Percentiles rank a stretch among this genome's conserved stretches.
Evolutionary conservation across 2,113 vertebrate genomes (phyloP).

Genomic region (Oryzias celebensis): DNA sequence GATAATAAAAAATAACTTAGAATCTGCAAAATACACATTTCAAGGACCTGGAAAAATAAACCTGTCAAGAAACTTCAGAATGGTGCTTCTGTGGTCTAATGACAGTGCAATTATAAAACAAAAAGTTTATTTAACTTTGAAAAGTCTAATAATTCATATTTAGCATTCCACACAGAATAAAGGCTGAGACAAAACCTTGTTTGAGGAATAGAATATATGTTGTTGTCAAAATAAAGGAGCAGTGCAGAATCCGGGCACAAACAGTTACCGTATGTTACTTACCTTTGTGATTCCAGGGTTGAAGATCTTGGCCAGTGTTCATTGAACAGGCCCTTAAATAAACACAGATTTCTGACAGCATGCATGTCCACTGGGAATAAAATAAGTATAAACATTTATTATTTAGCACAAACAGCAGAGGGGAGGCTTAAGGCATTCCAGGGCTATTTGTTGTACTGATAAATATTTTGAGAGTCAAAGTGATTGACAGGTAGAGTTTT

Average conservation of each 20-base stretch:
- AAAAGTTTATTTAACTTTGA: no score
- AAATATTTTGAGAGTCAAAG: conserved; percentile 26
- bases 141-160: no score
- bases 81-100: no score
- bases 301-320: conserved; percentile 13
- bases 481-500: conserved; percentile 38
- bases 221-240: conserved; percentile 1
- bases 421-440: conserved; percentile 1
- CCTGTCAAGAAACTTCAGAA: no score
- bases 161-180: no score
- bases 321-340: background rate
- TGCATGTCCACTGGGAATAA: conserved; percentile 16
- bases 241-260: background rate
- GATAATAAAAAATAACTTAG: no score
- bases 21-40: no score
- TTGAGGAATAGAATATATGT: background rate
- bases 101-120: no score
- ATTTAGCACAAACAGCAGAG: conserved; percentile 18
- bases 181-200: background rate
- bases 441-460: conserved; percentile 23
- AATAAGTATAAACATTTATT: conserved; percentile 31
- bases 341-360: conserved; percentile 17
- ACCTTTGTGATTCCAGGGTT: conserved; percentile 1
- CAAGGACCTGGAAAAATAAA: no score
- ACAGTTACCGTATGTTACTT: conserved; percentile 1